Percentiles rank a stretch among this genome's conserved stretches.
These are phyloP conservation scores for Oreochromis aureus DNA, from an alignment of 2,113 vertebrate species.

Conservation along the genomic window DNA sequence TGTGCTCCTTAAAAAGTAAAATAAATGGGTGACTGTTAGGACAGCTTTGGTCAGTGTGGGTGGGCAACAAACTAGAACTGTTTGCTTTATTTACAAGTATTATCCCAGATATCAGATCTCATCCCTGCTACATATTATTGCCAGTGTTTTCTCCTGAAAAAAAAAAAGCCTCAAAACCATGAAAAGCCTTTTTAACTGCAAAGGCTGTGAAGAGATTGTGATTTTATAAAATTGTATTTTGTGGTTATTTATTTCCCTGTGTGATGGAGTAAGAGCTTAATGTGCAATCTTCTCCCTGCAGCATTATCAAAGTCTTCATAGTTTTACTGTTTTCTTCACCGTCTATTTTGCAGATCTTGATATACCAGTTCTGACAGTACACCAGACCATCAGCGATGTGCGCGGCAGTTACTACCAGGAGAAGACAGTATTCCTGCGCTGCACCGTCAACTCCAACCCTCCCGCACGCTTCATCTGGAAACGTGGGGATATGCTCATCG, in stretches of 20 bases:
- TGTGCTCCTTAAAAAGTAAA: not conserved
- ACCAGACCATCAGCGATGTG: conserved; percentile 96
- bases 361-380: conserved; percentile 88
- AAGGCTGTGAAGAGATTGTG: not conserved
- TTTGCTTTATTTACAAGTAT: conserved; percentile 7
- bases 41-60: conserved; percentile 19
- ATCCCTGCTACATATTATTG: not conserved
- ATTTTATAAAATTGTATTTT: not conserved
- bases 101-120: conserved; percentile 8
- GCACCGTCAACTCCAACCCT: conserved; percentile 96
- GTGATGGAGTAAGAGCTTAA: not conserved
- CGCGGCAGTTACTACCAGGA: conserved; percentile 97
- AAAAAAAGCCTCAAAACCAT: not conserved
- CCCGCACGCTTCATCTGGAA: conserved; percentile 98
- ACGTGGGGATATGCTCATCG: conserved; percentile 79
- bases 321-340: not conserved
- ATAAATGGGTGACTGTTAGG: conserved; percentile 24
- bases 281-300: not conserved
- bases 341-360: conserved; percentile 81
- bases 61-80: not conserved
- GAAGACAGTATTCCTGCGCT: conserved; percentile 96
- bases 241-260: not conserved
- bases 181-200: not conserved
- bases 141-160: not conserved
- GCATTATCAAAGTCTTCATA: not conserved